phyloP scores from a whole-genome alignment of 2,797 vertebrate species.

The Hypotaenidia philippensis region DNA sequence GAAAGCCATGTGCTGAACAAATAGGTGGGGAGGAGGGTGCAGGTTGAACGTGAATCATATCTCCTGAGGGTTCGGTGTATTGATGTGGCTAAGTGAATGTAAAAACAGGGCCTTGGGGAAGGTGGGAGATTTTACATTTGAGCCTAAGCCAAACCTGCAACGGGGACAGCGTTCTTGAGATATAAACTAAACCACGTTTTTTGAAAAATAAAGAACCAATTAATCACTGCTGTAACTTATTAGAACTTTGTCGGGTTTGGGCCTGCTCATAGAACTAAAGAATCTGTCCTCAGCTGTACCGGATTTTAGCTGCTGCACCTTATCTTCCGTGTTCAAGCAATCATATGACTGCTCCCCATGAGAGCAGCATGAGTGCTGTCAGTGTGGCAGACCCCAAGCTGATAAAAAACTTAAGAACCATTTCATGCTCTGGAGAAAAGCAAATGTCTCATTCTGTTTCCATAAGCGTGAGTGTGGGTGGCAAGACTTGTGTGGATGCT shows the following conservation, averaged over 20 bases:
- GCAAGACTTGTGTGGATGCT: not conserved
- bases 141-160: not conserved
- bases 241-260: not conserved
- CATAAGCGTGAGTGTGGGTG: not conserved
- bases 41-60: not conserved
- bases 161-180: not conserved
- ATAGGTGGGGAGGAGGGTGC: not conserved
- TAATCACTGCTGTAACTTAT: not conserved
- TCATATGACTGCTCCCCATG: not conserved
- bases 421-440: not conserved
- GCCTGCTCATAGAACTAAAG: not conserved
- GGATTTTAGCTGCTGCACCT: not conserved
- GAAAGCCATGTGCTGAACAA: not conserved
- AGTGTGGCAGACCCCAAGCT: not conserved
- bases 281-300: not conserved
- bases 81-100: not conserved
- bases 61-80: not conserved
- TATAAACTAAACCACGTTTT: not conserved
- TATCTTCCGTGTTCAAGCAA: not conserved
- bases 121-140: not conserved
- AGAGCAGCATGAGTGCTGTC: fast-evolving
- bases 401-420: not conserved
- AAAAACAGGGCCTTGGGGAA: not conserved
- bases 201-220: not conserved
- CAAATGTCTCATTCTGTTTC: not conserved